These are phyloP conservation scores for Periophthalmus magnuspinnatus DNA, from an alignment of 2,797 vertebrate genomes.

Conservation along the genomic window DNA sequence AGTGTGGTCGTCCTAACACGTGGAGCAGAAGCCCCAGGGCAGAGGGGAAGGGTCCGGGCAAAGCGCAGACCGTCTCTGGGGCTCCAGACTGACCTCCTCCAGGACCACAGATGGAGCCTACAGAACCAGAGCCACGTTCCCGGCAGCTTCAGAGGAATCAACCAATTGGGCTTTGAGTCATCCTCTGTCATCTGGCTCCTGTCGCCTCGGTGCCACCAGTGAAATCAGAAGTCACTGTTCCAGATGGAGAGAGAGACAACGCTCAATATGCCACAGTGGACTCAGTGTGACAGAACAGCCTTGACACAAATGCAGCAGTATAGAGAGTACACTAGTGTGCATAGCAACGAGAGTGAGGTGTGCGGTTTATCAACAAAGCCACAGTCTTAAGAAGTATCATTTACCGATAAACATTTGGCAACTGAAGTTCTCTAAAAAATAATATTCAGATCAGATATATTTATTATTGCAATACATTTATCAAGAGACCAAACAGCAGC, in stretches of 20 bases:
- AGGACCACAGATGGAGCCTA: conserved; percentile 72
- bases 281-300: conserved; percentile 37
- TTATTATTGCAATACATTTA: too few species aligned
- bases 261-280: conserved; percentile 61
- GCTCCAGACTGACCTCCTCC: conserved; percentile 55
- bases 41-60: conserved; percentile 37
- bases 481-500: too few species aligned
- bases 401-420: background rate
- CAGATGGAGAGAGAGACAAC: conserved; percentile 71
- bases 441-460: background rate
- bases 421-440: background rate
- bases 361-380: background rate
- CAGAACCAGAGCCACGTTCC: conserved; percentile 48
- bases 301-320: conserved; percentile 29
- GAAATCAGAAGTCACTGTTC: conserved; percentile 67
- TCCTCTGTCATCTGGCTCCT: conserved; percentile 67
- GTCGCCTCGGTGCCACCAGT: conserved; percentile 59
- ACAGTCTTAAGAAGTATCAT: background rate
- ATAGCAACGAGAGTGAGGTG: background rate
- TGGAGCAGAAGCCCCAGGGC: conserved; percentile 58
- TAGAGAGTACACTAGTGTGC: conserved; percentile 12
- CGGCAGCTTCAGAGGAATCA: conserved; percentile 53
- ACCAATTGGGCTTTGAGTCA: conserved; percentile 63
- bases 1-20: conserved; percentile 60
- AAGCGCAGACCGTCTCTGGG: conserved; percentile 35